Conservation (phyloP, 2,113 vertebrate genomes). For the Oxyura jamaicensis region DNA sequence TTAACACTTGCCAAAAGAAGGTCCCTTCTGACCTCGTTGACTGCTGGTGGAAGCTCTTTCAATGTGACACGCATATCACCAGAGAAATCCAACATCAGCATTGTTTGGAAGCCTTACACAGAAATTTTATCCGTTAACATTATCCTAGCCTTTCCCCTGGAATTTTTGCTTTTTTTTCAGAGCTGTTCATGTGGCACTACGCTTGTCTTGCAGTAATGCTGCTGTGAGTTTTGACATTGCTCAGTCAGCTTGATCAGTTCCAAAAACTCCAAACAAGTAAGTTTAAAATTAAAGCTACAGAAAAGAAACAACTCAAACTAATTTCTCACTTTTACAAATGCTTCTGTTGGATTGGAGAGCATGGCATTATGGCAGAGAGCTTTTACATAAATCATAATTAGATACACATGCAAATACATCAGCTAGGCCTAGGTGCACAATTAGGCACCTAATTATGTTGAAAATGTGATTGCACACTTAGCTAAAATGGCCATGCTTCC, state of each 20-base stretch:
- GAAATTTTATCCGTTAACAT: not conserved
- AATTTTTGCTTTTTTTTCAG: not conserved
- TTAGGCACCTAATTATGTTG: conserved; percentile 62
- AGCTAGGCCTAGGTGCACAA: conserved; percentile 29
- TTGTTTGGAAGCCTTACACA: not conserved
- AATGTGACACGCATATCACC: not conserved
- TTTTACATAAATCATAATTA: conserved; percentile 54
- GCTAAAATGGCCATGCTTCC: not conserved
- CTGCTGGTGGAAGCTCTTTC: not conserved
- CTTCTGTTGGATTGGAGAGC: not conserved
- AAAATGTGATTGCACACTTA: conserved; percentile 42
- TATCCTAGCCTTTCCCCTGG: not conserved
- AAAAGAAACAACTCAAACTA: not conserved
- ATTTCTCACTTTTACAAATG: not conserved
- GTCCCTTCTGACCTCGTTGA: not conserved
- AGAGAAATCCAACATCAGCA: not conserved
- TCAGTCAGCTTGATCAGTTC: not conserved
- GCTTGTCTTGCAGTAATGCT: not conserved
- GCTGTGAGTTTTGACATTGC: not conserved
- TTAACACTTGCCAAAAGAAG: not conserved
- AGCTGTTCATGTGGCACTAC: not conserved
- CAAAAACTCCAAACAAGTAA: not conserved
- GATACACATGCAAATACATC: not conserved
- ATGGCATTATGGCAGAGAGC: not conserved
- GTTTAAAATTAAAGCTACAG: not conserved